A percentile compares a stretch with the other conserved stretches of the same genome.
Evolutionary conservation across 2,888 invertebrate species (phyloP).

Genomic region (Ennomos erosarius): DNA sequence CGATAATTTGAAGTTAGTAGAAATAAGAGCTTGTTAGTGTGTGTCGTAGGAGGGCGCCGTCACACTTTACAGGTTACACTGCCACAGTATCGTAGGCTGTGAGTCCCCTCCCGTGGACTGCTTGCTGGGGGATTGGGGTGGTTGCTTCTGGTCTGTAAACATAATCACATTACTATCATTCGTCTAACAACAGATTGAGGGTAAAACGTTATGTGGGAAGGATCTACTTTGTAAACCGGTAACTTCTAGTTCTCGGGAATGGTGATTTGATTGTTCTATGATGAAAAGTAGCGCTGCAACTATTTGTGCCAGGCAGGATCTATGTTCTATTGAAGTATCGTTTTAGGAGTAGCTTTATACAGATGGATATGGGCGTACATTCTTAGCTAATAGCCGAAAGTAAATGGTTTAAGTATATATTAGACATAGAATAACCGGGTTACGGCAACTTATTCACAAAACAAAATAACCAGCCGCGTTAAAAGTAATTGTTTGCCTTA

Average conservation of each 20-base stretch:
- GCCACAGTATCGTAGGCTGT: slow-evolving; percentile 99
- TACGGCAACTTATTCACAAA: slow-evolving; percentile 49
- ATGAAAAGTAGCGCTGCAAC: slow-evolving; percentile 20
- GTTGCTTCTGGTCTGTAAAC: slow-evolving; percentile 94
- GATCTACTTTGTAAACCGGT: slow-evolving; percentile 5
- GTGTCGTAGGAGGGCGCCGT: slow-evolving; percentile 45
- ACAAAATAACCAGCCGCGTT: slow-evolving; percentile 51
- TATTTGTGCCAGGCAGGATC: slow-evolving; percentile 45
- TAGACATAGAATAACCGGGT: slow-evolving; percentile 43
- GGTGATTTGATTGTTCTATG: slow-evolving; percentile 10
- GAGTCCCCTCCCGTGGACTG: slow-evolving; percentile 92
- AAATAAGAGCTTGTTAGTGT: slow-evolving; percentile 44
- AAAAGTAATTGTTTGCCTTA: slow-evolving; percentile 46
- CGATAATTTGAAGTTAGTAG: slow-evolving; percentile 49
- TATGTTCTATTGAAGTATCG: slow-evolving; percentile 40
- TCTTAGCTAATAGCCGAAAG: slow-evolving; percentile 36
- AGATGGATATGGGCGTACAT: slow-evolving; percentile 16
- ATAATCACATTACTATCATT: slow-evolving; percentile 18
- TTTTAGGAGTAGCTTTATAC: slow-evolving; percentile 33
- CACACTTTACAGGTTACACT: slow-evolving; percentile 95
- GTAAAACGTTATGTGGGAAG: slow-evolving; percentile 1
- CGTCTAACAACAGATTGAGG: background rate
- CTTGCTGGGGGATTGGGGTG: slow-evolving; percentile 91
- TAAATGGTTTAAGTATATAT: slow-evolving; percentile 30
- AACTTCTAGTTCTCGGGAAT: slow-evolving; percentile 1